Base-by-base conservation (phyloP, 2,888 invertebrate genomes). In the Syritta pipiens region DNA sequence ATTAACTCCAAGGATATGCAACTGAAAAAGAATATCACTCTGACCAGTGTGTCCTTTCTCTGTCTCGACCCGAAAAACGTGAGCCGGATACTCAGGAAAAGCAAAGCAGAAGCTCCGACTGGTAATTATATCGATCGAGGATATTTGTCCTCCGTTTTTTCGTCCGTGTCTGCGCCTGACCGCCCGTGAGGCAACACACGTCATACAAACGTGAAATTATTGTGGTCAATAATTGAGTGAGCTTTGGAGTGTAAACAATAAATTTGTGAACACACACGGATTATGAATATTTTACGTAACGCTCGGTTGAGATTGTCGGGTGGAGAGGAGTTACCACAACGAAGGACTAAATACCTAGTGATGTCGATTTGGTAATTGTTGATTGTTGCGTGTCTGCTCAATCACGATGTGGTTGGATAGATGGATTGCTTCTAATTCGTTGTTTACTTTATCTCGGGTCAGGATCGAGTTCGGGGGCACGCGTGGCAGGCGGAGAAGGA, bases 191-290 rank as follows among this genome's bases (percentile, higher is more conserved):
- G n/a, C n/a, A n/a, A n/a, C n/a, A n/a, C 30, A 30, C n/a, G n/a
- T 9, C 32, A 32, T 10, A 40, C 17, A 37, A 57, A 17, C 28
- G 26, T 46, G 9, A 48, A 67, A 55, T 37, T 35, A 37, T 28
- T 55, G 44, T 28, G 46, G 24, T 28, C 28, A 48, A 37, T 57
- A 37, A 67, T 67, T 48, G 37, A 37, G 42, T 37, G 37, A 57
- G 19, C 35, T 67, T 67, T 37, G 20, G 14, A 28, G 20, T 28
- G 48, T 57, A 67, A 55, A 57, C 46, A 48, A 57, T 57, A 28
- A 48, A 10, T 53, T 28, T 42, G 48, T 62, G 26, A 6, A 6
- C 53, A 42, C 19, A 42, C 17, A 6, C 14, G 22, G 30, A 22
- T 42, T 51, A 22, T 51, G 14, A 51, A 63, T 42, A 42, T 63